phyloP scores from a whole-genome alignment of 2,888 invertebrate genomes.

The Carcina quercana region DNA sequence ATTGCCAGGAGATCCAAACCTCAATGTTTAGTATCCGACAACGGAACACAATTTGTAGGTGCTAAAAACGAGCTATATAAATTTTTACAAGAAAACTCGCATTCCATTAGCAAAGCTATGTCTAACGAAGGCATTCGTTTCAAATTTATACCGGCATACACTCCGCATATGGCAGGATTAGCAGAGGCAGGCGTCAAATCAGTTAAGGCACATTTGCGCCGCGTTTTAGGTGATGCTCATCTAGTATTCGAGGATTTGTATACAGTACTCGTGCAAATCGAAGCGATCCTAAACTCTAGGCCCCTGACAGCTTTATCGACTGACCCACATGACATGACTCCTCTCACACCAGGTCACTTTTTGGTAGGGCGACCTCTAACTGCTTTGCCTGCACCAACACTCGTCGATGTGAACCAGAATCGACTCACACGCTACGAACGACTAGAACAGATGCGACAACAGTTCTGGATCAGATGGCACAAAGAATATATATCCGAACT shows the following conservation, averaged over 20 bases:
- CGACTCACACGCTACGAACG: conserved; percentile 1
- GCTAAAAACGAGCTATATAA: neutral
- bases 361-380: conserved; percentile 11
- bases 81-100: too few relatives aligned
- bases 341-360: conserved; percentile 9
- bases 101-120: neutral
- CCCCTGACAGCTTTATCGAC: conserved; percentile 11
- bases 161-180: conserved; percentile 9
- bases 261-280: conserved; percentile 7
- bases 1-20: conserved; percentile 2
- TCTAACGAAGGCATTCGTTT: conserved; percentile 8
- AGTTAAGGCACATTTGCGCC: conserved; percentile 2
- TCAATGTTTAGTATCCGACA: neutral
- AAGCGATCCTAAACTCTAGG: conserved; percentile 13
- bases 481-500: conserved; percentile 6
- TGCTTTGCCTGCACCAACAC: conserved; percentile 5
- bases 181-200: conserved; percentile 6
- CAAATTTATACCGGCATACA: conserved; percentile 7
- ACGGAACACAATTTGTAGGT: neutral
- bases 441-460: conserved; percentile 7
- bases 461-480: conserved; percentile 11
- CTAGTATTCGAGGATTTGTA: conserved; percentile 5
- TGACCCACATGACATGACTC: conserved; percentile 8
- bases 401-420: neutral
- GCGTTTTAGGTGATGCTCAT: conserved; percentile 4